Base-by-base conservation (phyloP, 2,888 invertebrate genomes). In the Cheilosia pagana region DNA sequence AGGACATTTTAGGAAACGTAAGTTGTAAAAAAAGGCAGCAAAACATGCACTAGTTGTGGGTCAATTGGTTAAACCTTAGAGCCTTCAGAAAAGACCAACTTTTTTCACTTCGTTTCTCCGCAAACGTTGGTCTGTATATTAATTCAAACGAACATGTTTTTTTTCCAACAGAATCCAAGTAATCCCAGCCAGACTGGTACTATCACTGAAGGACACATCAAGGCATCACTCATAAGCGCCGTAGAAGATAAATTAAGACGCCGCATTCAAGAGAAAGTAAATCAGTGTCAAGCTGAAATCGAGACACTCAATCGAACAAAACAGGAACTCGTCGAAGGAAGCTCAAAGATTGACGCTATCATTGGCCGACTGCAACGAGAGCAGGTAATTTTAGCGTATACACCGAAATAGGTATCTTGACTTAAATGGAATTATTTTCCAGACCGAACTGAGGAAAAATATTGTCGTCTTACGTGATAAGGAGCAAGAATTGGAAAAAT, bases 191-290 rank as follows among this genome's bases (percentile, higher is more conserved):
- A 94, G 75, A 93, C 92, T 39, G 96, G 96, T 21, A 97, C 97
- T n/a, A 98, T 98, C 76, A 96, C 98, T 59, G 98, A 98, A 88
- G 98, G 98, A 90, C 98, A 99, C 90, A 97, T 99, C 86, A 95
- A 97, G 90, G 97, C 96, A 28, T 99, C 99, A 0, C 93, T 99
- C 23, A 92, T 98, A 19, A 98, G 98, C 74, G 99, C 99, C 25
- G 97, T 99, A 0, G 98, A 98, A 92, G 99, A 99, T 90, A 98
- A 98, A 92, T 92, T 99, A 87, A 94, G 96, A 88, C 93, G 98
- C 83, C 94, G 97, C 86, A 94, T 99, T 88, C 95, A 96, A 88
- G 99, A 99, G 89, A 96, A 96, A 89, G 96, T 97, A 85, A 96
- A 96, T 88, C 98, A 98, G 90, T 95, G 96, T 85, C 96, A 97